A percentile compares a stretch with the other conserved stretches of the same genome.
Evolutionary conservation across 2,888 invertebrate species (phyloP).

Genomic region (Drosophila histrio): DNA sequence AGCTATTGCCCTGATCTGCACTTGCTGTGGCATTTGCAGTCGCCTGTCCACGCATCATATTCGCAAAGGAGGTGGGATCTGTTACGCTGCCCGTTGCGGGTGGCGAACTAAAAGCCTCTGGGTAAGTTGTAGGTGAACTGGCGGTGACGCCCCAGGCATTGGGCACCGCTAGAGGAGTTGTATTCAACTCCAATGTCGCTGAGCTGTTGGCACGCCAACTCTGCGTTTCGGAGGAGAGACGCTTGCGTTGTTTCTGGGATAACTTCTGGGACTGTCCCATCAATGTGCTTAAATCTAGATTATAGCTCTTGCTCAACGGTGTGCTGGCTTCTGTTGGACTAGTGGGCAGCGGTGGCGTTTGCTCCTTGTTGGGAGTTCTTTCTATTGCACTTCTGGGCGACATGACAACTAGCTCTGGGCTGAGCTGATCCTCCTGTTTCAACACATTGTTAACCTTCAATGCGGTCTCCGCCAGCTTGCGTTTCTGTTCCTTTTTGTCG

Average conservation of each 20-base stretch:
- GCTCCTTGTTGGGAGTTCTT: slow-evolving; percentile 46
- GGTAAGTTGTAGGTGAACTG: slow-evolving; percentile 33
- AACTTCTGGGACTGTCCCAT: slow-evolving; percentile 84
- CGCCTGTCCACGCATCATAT: slow-evolving; percentile 73
- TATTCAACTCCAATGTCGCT: slow-evolving; percentile 23
- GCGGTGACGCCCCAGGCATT: slow-evolving; percentile 78
- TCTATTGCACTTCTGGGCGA: slow-evolving; percentile 61
- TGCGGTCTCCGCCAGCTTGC: slow-evolving; percentile 77
- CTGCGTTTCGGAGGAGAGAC: slow-evolving; percentile 84
- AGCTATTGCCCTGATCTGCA: slow-evolving; percentile 67
- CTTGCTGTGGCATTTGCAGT: slow-evolving; percentile 25
- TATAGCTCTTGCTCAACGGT: slow-evolving; percentile 61
- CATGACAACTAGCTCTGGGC: slow-evolving; percentile 84
- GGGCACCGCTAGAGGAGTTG: slow-evolving; percentile 64
- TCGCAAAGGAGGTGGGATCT: slow-evolving; percentile 81
- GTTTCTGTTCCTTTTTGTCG: slow-evolving; percentile 84
- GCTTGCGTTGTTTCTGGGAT: slow-evolving; percentile 87
- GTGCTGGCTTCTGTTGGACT: slow-evolving; percentile 40
- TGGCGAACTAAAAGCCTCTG: slow-evolving; percentile 44
- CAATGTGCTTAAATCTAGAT: slow-evolving; percentile 79
- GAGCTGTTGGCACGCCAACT: slow-evolving; percentile 66
- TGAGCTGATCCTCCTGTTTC: slow-evolving; percentile 84
- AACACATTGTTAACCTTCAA: slow-evolving; percentile 83
- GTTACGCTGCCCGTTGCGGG: slow-evolving; percentile 65
- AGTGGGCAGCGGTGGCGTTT: slow-evolving; percentile 29